Base-by-base conservation (phyloP, 2,113 vertebrate species). In the Thalassarche chlororhynchos region DNA sequence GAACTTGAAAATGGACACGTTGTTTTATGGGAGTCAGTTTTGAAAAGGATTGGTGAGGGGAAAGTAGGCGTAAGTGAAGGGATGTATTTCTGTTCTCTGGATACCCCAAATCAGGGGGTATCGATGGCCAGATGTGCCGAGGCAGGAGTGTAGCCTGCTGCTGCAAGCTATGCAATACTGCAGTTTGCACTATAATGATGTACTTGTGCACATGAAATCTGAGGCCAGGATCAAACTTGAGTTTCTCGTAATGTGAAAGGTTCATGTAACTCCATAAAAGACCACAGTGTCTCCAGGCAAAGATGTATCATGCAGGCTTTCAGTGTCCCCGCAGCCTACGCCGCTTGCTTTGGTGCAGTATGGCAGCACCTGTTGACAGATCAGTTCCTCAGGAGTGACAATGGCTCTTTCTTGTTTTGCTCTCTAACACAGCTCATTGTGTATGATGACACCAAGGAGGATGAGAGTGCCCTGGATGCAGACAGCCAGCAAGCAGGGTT, bases 371-470 rank as follows among this genome's bases (percentile, higher is more conserved):
- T 17, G 18, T 5, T 4, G 11, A 62, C 13, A 20, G 49, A 64
- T 21, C 52, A 15, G 17, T 2, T 85, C 29, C 83, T 65, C 69
- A 8, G 47, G 40, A 42, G 25, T 83, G 36, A 54, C 62, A 34
- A 9, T 1, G 15, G 20, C 52, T 88, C 66, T 87, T 70, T 66
- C 14, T 96, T 49, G 17, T 44, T 92, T 90, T 57, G 12, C 8
- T 90, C 46, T 57, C 9, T 76, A 38, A 69, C 87, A 54, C 92
- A 98, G 98, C 84, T 98, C 44, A 44, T 79, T 14, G 74, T 8
- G 5, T 95, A 92, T 1, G 97, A 96, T 69, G 62, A 49, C 52
- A 89, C 92, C 0, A 66, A 97, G 16, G 98, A 98, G 26, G 97
- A 97, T 5, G 58, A 98, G 20, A 94, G 90, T 0, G 10, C 90